Conservation (phyloP, 2,888 invertebrate genomes). For the Anoplius nigerrimus region DNA sequence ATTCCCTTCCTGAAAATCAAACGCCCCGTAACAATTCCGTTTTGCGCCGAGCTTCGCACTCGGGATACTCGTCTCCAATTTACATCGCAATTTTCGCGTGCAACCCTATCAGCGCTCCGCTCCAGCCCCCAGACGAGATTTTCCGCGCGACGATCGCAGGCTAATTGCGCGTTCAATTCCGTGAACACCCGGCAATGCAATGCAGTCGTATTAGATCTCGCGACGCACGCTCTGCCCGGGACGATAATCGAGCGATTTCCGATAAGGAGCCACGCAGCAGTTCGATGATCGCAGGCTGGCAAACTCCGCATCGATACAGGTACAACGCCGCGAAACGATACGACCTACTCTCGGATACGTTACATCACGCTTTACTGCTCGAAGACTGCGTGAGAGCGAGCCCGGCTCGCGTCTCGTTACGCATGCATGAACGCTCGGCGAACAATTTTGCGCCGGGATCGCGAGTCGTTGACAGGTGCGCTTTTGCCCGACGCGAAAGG, state of each 20-base stretch:
- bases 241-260: conserved; percentile 26
- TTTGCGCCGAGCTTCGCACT: no score
- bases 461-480: no score
- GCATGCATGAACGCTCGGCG: no score
- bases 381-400: no score
- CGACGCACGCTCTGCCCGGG: neutral
- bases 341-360: conserved; percentile 9
- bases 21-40: no score
- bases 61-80: no score
- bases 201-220: conserved; percentile 19
- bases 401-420: no score
- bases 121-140: conserved; percentile 18
- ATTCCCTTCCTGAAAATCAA: no score
- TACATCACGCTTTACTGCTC: conserved; percentile 5
- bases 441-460: no score
- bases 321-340: neutral
- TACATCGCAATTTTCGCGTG: no score
- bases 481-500: no score
- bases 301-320: conserved; percentile 10
- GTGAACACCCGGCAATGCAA: conserved; percentile 36
- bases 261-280: neutral
- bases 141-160: conserved; percentile 34
- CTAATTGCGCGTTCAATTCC: conserved; percentile 42
- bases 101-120: neutral
- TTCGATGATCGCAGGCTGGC: neutral